Evolutionary conservation across 2,888 invertebrate species (phyloP).

Genomic region (Carabus problematicus): DNA sequence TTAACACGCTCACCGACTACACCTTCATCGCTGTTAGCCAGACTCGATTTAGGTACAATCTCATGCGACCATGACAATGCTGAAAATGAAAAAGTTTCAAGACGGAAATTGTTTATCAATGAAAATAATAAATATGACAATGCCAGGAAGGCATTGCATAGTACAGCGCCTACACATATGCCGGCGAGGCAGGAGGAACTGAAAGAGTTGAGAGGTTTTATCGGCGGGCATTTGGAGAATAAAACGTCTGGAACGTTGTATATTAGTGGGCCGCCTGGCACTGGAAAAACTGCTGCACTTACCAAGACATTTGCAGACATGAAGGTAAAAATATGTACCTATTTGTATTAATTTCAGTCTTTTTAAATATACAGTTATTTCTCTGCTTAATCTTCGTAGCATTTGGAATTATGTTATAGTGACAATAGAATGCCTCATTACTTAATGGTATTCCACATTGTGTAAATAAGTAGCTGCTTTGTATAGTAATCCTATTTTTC

Average conservation of each 20-base stretch:
- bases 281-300: slow-evolving; percentile 93
- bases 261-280: slow-evolving; percentile 96
- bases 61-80: slow-evolving; percentile 35
- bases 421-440: neutral
- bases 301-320: slow-evolving; percentile 73
- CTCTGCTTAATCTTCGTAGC: too few species aligned
- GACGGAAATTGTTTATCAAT: slow-evolving; percentile 45
- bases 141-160: slow-evolving; percentile 57
- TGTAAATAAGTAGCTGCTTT: neutral
- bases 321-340: slow-evolving; percentile 63
- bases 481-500: slow-evolving; percentile 24
- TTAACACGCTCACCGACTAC: slow-evolving; percentile 45
- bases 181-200: slow-evolving; percentile 86
- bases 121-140: slow-evolving; percentile 50
- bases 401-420: neutral
- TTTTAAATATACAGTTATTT: too few species aligned
- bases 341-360: slow-evolving; percentile 10
- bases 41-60: slow-evolving; percentile 47
- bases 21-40: slow-evolving; percentile 51
- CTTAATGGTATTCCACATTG: too few species aligned
- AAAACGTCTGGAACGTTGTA: slow-evolving; percentile 83
- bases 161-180: slow-evolving; percentile 56
- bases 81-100: slow-evolving; percentile 22
- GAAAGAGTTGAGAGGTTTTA: slow-evolving; percentile 70
- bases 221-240: slow-evolving; percentile 69